Conservation (phyloP, 2,113 vertebrate genomes). For the Loxodonta africana region DNA sequence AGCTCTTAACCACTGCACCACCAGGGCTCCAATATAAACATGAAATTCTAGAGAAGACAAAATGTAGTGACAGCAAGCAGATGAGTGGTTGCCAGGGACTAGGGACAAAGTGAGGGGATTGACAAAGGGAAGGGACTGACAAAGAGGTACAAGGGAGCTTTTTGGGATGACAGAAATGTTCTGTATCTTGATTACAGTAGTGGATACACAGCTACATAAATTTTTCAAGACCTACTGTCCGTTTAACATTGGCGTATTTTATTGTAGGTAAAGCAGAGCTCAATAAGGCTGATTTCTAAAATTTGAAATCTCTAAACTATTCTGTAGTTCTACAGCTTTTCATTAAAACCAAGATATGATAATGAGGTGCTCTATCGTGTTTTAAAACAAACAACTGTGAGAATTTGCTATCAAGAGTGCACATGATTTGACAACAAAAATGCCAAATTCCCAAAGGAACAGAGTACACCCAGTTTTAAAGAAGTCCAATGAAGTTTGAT, state of each 20-base stretch:
- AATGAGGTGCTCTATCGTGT: neutral
- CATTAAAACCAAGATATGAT: conserved; percentile 47
- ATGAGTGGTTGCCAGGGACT: conserved; percentile 27
- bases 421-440: conserved; percentile 21
- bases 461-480: conserved; percentile 34
- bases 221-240: neutral
- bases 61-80: conserved; percentile 9
- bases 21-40: neutral
- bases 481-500: neutral
- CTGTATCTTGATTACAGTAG: neutral
- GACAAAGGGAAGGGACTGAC: neutral
- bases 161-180: neutral
- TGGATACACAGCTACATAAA: neutral
- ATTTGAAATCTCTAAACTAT: conserved; percentile 20
- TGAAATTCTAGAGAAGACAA: neutral
- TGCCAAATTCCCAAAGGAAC: conserved; percentile 52
- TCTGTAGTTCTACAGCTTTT: conserved; percentile 6
- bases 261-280: neutral
- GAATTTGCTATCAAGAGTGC: conserved; percentile 53
- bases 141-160: neutral
- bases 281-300: conserved; percentile 9
- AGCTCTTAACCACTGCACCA: too few species aligned
- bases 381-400: conserved; percentile 48
- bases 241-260: conserved; percentile 42
- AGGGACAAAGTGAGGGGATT: neutral